These are phyloP conservation scores for Paguma larvata DNA, from an alignment of 2,797 vertebrate genomes.

Conservation along the genomic window DNA sequence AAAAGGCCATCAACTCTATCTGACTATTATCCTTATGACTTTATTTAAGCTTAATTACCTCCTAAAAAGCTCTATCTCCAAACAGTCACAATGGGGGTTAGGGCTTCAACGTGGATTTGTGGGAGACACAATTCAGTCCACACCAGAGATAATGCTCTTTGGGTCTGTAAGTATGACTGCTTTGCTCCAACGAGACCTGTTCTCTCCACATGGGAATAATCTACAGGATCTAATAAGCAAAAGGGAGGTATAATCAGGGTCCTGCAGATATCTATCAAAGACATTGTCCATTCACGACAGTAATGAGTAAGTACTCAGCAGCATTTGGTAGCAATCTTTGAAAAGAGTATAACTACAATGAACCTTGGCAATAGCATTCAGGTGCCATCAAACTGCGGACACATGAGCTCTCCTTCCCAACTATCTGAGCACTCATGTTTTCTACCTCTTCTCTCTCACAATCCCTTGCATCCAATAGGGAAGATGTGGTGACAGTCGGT, in stretches of 20 bases:
- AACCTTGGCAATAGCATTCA: neutral
- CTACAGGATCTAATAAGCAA: conserved; percentile 68
- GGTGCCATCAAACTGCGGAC: neutral
- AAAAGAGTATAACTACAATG: neutral
- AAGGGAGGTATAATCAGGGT: conserved; percentile 19
- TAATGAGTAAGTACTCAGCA: neutral
- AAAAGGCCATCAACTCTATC: neutral
- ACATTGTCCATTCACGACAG: neutral
- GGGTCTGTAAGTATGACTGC: conserved; percentile 58
- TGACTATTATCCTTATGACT: neutral
- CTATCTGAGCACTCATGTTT: neutral
- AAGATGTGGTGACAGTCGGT: neutral
- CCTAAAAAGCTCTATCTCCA: conserved; percentile 6
- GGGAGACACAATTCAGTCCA: neutral
- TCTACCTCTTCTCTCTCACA: neutral
- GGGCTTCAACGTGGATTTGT: neutral
- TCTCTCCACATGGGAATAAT: conserved; percentile 77
- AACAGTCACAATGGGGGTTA: neutral
- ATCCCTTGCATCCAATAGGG: neutral
- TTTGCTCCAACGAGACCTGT: conserved; percentile 61
- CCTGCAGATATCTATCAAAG: neutral
- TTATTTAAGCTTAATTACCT: conserved; percentile 47
- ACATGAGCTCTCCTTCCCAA: neutral
- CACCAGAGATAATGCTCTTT: conserved; percentile 15
- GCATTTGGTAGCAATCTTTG: neutral